Evolutionary conservation across 2,888 invertebrate species (phyloP).

Genomic region (Xylocampa areola): DNA sequence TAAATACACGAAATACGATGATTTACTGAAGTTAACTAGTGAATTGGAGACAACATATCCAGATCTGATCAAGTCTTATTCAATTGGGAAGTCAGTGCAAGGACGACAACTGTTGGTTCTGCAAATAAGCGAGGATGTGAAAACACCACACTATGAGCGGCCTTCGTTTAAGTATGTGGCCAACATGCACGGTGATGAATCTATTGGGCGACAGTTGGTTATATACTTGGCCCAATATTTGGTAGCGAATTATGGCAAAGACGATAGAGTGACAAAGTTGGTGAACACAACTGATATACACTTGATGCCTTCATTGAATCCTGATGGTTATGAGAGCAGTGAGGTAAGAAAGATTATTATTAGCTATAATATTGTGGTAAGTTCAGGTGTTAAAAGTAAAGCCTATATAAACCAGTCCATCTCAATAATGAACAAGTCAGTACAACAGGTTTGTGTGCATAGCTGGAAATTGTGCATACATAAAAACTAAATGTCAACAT

Average conservation of each 20-base stretch:
- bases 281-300: conserved; percentile 97
- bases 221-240: conserved; percentile 96
- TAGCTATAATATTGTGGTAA: background rate
- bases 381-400: background rate
- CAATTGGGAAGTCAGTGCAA: conserved; percentile 95
- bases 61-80: conserved; percentile 92
- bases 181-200: conserved; percentile 99
- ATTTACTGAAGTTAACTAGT: conserved; percentile 91
- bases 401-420: conserved; percentile 6
- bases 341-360: conserved; percentile 86
- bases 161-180: conserved; percentile 98
- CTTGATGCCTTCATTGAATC: conserved; percentile 99
- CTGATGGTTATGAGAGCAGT: conserved; percentile 97
- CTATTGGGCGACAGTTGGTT: conserved; percentile 95
- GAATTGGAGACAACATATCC: conserved; percentile 91
- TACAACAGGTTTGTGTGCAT: conserved; percentile 10
- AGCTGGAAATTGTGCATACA: background rate
- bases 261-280: conserved; percentile 92
- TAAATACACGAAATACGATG: conserved; percentile 92
- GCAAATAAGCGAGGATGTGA: conserved; percentile 94
- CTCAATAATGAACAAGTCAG: background rate
- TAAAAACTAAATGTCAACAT: conserved; percentile 1
- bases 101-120: conserved; percentile 95
- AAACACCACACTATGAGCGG: conserved; percentile 88
- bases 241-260: conserved; percentile 92